Evolutionary conservation across 2,797 vertebrate species (phyloP), one percentile per base, ranked within the genome.

Genomic region (Myripristis jacobus): DNA sequence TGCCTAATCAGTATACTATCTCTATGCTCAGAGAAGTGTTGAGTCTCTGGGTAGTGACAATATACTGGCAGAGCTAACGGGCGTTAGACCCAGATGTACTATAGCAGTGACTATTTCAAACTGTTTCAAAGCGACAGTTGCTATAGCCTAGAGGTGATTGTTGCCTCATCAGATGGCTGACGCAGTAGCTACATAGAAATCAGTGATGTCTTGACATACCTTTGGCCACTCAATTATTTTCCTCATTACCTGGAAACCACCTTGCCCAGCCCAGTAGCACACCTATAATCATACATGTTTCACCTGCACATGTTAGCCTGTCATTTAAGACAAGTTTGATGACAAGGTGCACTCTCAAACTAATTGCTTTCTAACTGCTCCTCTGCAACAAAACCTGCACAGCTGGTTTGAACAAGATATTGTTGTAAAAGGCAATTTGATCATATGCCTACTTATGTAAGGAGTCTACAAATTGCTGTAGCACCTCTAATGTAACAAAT

Each of bases 1-100:
- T 73, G 63, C 51, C 66, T 67, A 56, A 80, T 77, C 82, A 57
- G 58, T 67, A 41, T 62, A 76, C 66, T 70, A 62, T 59, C 70
- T 31, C 7, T 77, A 65, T 69, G 41, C 65, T 83, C 65, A 81
- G 18, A 55, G 15, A 54, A 24, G 51, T 48, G 25, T 68, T 74
- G 22, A 9, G 19, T 75, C 41, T 73, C 5, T 1, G 25, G 62
- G 12, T 34, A 15, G 11, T 41, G 13, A 15, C 43, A 63, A 19
- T 47, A 11, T 65, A 41, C 8, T 0, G 53, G 10, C 29, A 36
- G 54, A 36, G 2, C 19, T 36, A 36, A 27, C 29, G 16, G 27
- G 27, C n/a, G 52, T 15, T 15, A 31, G 15, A 31, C 46, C 22
- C 25, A 6, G 56, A 36, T 58, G 47, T 22, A 36, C 25, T 38